Conservation (phyloP, 2,797 vertebrate genomes). For the Enteromius viviparus region DNA sequence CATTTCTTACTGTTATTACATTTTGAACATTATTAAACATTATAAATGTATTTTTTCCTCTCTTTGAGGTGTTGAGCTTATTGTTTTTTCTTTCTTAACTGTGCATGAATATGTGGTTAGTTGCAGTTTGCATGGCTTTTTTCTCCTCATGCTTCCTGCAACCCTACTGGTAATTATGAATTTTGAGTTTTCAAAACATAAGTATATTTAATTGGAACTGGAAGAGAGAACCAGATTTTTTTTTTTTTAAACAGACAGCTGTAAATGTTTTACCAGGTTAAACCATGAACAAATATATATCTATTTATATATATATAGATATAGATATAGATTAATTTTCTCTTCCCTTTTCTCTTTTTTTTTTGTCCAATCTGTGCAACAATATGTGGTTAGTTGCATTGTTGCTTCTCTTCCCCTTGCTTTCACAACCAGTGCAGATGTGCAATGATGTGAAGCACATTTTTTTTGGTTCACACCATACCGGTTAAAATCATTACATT, state of each 20-base stretch:
- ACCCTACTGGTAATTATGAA: neutral
- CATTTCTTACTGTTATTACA: neutral
- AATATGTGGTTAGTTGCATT: neutral
- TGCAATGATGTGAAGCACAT: neutral
- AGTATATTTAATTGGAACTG: neutral
- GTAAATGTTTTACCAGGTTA: neutral
- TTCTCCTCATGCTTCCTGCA: neutral
- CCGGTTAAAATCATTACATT: neutral
- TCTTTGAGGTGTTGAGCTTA: neutral
- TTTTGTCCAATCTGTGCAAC: neutral
- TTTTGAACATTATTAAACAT: neutral
- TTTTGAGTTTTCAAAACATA: neutral
- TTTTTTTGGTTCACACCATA: neutral
- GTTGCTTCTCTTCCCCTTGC: neutral
- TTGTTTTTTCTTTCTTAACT: neutral
- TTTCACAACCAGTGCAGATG: neutral
- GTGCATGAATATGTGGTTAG: neutral
- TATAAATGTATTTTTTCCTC: neutral
- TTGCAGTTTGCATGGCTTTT: neutral
- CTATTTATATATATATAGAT: no score
- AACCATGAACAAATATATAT: neutral
- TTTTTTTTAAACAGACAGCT: no score
- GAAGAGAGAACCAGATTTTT: no score
- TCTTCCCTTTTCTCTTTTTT: neutral
- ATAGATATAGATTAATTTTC: neutral